Percentiles rank a stretch among this genome's conserved stretches.
Evolutionary conservation across 2,888 invertebrate genomes (phyloP).

Genomic region (Diadegma fenestrale): DNA sequence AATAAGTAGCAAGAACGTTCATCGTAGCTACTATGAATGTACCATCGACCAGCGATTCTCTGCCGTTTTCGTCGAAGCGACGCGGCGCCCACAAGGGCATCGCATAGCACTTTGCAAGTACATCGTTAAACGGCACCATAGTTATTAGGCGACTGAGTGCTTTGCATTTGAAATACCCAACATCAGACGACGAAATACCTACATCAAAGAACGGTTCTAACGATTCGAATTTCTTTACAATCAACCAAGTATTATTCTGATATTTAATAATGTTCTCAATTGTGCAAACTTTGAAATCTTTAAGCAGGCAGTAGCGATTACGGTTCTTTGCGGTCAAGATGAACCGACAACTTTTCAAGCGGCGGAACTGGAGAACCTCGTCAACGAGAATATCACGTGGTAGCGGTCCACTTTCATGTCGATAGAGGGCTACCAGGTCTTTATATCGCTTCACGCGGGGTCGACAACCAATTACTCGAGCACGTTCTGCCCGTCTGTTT

Average conservation of each 20-base stretch:
- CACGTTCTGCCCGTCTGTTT: conserved; percentile 28
- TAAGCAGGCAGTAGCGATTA: conserved; percentile 26
- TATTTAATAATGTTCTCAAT: conserved; percentile 25
- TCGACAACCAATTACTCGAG: background rate
- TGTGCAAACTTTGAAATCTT: conserved; percentile 16
- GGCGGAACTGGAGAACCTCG: conserved; percentile 14
- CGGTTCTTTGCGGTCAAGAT: background rate
- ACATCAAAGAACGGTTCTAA: conserved; percentile 32
- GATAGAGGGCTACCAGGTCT: background rate
- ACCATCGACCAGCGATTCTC: conserved; percentile 11
- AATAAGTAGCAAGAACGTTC: background rate
- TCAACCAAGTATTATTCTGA: background rate
- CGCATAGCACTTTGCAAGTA: conserved; percentile 26
- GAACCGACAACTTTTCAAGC: conserved; percentile 8
- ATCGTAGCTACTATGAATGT: conserved; percentile 26
- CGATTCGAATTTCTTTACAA: conserved; percentile 26
- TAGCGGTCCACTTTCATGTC: conserved; percentile 15
- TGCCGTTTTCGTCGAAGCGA: conserved; percentile 5
- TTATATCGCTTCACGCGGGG: background rate
- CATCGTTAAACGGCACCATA: background rate
- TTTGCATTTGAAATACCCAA: conserved; percentile 35
- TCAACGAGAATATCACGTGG: background rate
- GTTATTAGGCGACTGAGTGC: background rate
- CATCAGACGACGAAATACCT: conserved; percentile 16
- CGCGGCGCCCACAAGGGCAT: conserved; percentile 16